Conservation (phyloP, 2,113 vertebrate species). For the Proteles cristata region DNA sequence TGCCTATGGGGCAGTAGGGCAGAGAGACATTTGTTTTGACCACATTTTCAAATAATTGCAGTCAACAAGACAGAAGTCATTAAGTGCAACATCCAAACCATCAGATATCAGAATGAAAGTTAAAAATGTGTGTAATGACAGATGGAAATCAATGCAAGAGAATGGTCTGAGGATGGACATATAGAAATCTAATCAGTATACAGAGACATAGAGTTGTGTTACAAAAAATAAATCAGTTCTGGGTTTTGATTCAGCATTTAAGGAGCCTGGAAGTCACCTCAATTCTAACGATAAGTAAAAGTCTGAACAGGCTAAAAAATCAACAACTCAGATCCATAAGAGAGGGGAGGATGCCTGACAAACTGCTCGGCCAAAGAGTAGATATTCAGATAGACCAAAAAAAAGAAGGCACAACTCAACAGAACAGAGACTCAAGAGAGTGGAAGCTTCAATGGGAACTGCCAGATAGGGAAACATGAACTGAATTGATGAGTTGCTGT, state of each 20-base stretch:
- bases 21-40: neutral
- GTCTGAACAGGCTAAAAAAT: neutral
- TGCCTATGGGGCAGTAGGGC: rapidly evolving
- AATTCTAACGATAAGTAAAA: neutral
- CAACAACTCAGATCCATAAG: neutral
- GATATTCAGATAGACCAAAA: neutral
- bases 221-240: neutral
- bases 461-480: neutral
- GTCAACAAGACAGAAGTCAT: neutral
- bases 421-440: neutral
- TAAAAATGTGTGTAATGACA: neutral
- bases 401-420: neutral
- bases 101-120: neutral
- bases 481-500: neutral
- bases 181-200: neutral
- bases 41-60: neutral
- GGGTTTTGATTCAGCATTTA: neutral
- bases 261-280: neutral
- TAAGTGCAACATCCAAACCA: neutral
- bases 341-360: neutral
- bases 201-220: neutral
- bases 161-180: neutral
- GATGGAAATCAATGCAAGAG: neutral
- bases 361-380: neutral
- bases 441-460: neutral